Evolutionary conservation across 2,888 invertebrate species (phyloP), one percentile per base, ranked within the genome.

Genomic region (Tanytarsus gracilentus): DNA sequence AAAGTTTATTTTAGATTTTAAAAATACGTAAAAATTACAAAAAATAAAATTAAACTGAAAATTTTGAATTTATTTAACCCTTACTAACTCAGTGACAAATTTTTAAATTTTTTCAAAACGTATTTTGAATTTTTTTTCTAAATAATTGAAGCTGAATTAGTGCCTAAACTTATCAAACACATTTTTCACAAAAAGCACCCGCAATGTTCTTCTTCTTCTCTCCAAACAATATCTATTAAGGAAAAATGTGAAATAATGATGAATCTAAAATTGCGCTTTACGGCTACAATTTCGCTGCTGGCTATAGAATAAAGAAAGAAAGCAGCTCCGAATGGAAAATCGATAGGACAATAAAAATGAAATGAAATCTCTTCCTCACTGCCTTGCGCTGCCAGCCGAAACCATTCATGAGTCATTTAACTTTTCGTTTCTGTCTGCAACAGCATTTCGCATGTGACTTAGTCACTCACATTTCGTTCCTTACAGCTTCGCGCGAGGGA

Each of bases 211-310:
- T 33, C n/a, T 33, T 4, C 2, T 11, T 4, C 9, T 33, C 33
- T 11, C 33, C 33, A 33, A 29, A 29, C 9, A n/a, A 33, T 33
- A 33, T 33, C 11, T n/a, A 33, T 33, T 9, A 11, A 23, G 44
- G 23, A 44, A 44, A 23, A 44, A 18, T 16, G 18, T 30, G 30
- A 51, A 51, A 27, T 51, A 51, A 51, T 51, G 51, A 51, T 30
- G 51, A 51, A 51, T 51, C 30, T 50, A 50, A 50, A 50, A 50
- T 50, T 26, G 44, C 44, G 44, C 23, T 44, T 44, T 44, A 44
- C 23, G 44, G 5, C 18, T 11, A 44, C 18, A 11, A 23, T 36
- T 36, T n/a, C n/a, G n/a, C 23, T 44, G 23, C 44, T n/a, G n/a
- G n/a, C n/a, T n/a, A n/a, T n/a, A n/a, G n/a, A n/a, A n/a, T n/a